Evolutionary conservation across 30 jellyfish, hydroid and myxozoan genomes (phyloP).

Genomic region (Aurelia aurita complex sp. Pacific): DNA sequence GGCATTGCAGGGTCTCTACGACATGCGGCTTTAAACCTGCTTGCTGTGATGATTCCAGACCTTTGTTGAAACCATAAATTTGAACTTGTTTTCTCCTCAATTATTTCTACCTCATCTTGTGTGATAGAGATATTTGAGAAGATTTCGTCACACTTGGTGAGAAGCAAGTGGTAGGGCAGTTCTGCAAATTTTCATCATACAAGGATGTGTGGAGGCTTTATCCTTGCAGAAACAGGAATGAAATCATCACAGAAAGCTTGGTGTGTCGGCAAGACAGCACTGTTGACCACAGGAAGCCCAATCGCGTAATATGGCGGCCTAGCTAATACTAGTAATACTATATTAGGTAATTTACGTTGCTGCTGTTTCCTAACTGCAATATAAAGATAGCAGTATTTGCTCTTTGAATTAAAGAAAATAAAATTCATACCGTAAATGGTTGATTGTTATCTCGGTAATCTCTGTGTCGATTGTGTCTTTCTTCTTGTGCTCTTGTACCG

Average conservation of each 20-base stretch:
- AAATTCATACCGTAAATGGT: no score
- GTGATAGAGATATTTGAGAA: not conserved
- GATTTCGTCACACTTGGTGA: not conserved
- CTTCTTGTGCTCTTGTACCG: no score
- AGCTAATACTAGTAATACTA: no score
- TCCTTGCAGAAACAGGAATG: conserved; percentile 4
- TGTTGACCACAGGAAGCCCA: not conserved
- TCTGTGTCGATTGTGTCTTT: no score
- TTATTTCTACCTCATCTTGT: not conserved
- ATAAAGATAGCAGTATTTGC: no score
- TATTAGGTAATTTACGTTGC: no score
- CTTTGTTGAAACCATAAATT: conserved; percentile 4
- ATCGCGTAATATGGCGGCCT: no score
- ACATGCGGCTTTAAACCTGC: conserved; percentile 4
- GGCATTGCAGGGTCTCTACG: conserved; percentile 1
- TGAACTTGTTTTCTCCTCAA: conserved; percentile 4
- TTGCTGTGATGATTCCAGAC: conserved; percentile 11
- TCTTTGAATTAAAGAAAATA: no score
- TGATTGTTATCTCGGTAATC: no score
- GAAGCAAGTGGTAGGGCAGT: not conserved
- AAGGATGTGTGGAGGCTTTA: conserved; percentile 1
- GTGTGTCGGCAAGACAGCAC: conserved; percentile 6
- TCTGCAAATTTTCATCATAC: not conserved
- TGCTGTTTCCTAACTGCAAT: no score
- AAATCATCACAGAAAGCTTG: conserved; percentile 13